These are phyloP conservation scores for Pristionchus entomophagus DNA, from an alignment of 2,888 invertebrate genomes.

Conservation along the genomic window DNA sequence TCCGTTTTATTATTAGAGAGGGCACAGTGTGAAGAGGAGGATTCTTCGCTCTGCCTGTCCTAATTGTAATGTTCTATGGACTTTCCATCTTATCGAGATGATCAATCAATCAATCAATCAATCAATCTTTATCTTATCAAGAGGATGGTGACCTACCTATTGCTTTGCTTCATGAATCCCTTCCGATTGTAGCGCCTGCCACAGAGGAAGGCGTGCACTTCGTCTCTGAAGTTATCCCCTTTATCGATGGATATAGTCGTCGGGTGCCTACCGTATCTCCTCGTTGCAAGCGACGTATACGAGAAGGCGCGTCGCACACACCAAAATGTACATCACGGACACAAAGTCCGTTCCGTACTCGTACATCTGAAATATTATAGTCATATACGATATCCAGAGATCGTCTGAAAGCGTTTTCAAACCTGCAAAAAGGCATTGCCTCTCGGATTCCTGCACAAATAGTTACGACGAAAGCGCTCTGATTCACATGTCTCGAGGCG, in stretches of 20 bases:
- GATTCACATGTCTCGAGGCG: not conserved
- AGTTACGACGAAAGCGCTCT: too few species aligned
- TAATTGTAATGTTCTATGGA: too few species aligned
- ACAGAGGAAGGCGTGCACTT: not conserved
- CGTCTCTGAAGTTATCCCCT: not conserved
- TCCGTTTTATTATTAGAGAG: too few species aligned
- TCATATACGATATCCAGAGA: too few species aligned
- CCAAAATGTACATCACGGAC: constrained; percentile 72
- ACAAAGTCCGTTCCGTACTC: constrained; percentile 71
- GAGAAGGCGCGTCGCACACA: constrained; percentile 70
- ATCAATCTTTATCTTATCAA: too few species aligned
- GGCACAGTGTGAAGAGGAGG: too few species aligned
- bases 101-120: too few species aligned
- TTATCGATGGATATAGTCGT: not conserved
- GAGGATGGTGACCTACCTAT: constrained; percentile 7
- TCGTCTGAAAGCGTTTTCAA: too few species aligned
- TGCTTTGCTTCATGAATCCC: not conserved
- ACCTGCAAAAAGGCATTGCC: too few species aligned
- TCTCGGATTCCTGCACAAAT: too few species aligned
- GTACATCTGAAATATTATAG: constrained; percentile 66
- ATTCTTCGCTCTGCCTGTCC: too few species aligned
- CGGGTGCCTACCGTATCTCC: constrained; percentile 53
- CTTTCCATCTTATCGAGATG: too few species aligned
- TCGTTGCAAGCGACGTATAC: constrained; percentile 71
- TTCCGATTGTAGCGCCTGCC: not conserved